Percentiles rank a stretch among this genome's conserved stretches.
Evolutionary conservation across 2,888 invertebrate species (phyloP).

Genomic region (Polyommatus icarus): DNA sequence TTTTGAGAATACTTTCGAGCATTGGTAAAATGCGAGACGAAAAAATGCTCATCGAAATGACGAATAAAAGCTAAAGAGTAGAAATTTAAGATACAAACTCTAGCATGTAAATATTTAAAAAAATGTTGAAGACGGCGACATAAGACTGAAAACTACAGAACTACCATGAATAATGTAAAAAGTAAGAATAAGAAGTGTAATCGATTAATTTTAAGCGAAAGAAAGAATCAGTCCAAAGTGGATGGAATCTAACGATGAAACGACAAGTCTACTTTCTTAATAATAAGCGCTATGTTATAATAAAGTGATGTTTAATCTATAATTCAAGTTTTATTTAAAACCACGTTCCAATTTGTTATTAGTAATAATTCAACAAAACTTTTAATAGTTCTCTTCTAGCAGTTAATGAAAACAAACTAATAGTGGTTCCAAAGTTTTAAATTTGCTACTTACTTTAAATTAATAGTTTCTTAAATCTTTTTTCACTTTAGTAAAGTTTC

Average conservation of each 20-base stretch:
- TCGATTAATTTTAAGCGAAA: not conserved
- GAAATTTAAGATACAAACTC: not conserved
- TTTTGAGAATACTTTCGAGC: not conserved
- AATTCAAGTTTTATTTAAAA: slow-evolving; percentile 16
- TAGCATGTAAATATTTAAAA: not conserved
- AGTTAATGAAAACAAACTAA: slow-evolving; percentile 1
- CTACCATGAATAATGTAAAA: not conserved
- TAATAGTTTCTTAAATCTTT: not conserved
- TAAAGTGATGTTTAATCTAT: slow-evolving; percentile 21
- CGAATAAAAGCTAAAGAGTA: not conserved
- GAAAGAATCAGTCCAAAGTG: not conserved
- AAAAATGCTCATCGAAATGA: not conserved
- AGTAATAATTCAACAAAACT: not conserved
- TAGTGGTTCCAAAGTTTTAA: not conserved
- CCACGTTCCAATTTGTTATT: not conserved
- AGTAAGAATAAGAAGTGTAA: not conserved
- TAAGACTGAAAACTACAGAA: slow-evolving; percentile 16
- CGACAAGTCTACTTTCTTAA: slow-evolving; percentile 9
- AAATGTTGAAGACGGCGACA: not conserved
- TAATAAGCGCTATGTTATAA: not conserved
- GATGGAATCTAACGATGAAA: not conserved
- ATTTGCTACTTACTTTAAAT: not conserved
- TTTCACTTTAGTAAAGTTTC: not conserved
- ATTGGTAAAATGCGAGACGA: not conserved
- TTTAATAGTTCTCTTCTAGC: not conserved